Percentiles rank a stretch among this genome's conserved stretches.
These are phyloP conservation scores for Ephestia elutella DNA, from an alignment of 1,140 invertebrate species.

Conservation along the genomic window DNA sequence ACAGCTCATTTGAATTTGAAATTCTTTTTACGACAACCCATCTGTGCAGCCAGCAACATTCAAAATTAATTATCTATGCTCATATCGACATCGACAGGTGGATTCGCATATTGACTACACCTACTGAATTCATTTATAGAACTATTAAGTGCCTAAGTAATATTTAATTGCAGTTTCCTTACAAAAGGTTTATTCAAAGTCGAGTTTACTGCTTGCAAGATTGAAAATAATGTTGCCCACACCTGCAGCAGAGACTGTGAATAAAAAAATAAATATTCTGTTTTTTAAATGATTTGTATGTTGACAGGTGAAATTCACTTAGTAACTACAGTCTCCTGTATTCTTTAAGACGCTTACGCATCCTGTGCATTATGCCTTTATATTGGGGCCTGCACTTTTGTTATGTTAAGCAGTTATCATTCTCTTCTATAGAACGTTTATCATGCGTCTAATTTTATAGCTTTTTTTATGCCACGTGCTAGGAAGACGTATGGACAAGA, in stretches of 20 bases:
- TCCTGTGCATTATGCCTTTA: constrained; percentile 46
- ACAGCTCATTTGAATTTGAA: constrained; percentile 67
- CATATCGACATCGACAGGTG: background rate
- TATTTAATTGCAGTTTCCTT: no score
- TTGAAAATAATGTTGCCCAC: no score
- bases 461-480: constrained; percentile 64
- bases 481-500: constrained; percentile 57
- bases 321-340: constrained; percentile 39
- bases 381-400: constrained; percentile 45
- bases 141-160: constrained; percentile 11
- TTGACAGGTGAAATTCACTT: constrained; percentile 51
- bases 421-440: constrained; percentile 42
- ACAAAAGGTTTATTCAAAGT: no score
- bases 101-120: background rate
- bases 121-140: constrained; percentile 3
- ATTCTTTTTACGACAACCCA: constrained; percentile 47
- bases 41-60: constrained; percentile 26
- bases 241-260: no score
- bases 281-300: background rate
- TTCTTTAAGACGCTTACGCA: constrained; percentile 23
- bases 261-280: background rate
- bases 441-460: constrained; percentile 54
- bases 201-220: no score
- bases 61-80: constrained; percentile 10
- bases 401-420: constrained; percentile 70